A percentile compares a stretch with the other conserved stretches of the same genome.
Evolutionary conservation across 2,888 invertebrate species (phyloP).

Genomic region (Plebejus melissa): DNA sequence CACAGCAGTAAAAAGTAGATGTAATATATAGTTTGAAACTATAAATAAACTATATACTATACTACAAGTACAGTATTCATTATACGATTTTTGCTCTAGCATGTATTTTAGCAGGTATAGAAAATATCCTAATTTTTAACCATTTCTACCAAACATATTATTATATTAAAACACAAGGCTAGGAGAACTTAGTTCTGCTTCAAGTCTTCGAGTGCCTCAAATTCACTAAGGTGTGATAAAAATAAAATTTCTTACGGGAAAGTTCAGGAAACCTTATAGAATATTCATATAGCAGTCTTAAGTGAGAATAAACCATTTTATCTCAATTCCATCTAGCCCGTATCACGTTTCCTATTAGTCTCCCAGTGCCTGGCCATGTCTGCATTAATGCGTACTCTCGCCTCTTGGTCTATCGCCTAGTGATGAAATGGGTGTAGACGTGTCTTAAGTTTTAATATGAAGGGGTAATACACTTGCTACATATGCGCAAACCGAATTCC

Average conservation of each 20-base stretch:
- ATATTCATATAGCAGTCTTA: conserved; percentile 28
- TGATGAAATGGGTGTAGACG: neutral
- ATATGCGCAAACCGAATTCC: no score
- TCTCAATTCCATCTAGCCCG: conserved; percentile 35
- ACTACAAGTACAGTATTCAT: no score
- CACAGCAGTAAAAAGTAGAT: no score
- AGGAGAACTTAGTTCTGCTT: neutral
- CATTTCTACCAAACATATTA: neutral
- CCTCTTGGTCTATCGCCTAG: conserved; percentile 29
- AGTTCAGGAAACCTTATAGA: neutral
- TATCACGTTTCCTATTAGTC: conserved; percentile 49
- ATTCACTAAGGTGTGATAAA: conserved; percentile 2
- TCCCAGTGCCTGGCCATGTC: conserved; percentile 41
- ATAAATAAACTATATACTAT: no score
- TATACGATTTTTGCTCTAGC: no score
- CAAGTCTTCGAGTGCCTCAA: neutral
- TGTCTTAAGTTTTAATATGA: neutral
- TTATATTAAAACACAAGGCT: neutral
- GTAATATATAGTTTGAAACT: no score
- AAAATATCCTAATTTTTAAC: neutral
- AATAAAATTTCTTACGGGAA: neutral
- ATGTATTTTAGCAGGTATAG: neutral
- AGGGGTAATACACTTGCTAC: no score
- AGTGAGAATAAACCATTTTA: conserved; percentile 33
- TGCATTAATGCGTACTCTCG: conserved; percentile 46